Evolutionary conservation across 2,113 vertebrate species (phyloP), one percentile per base, ranked within the genome.

Genomic region (Ailuropoda melanoleuca): DNA sequence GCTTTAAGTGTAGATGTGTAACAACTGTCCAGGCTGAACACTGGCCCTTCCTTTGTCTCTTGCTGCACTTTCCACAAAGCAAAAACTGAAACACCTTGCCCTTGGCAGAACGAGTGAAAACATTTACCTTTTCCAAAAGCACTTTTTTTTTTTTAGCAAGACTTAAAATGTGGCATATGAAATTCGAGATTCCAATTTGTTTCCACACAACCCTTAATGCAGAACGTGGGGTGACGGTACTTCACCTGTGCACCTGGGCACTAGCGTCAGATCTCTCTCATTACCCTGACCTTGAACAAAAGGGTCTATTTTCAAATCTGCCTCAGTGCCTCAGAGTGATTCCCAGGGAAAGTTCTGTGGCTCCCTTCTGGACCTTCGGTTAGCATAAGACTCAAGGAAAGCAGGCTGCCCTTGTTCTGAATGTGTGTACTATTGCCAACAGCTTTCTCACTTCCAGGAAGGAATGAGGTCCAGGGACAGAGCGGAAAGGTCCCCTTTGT

Each of bases 371-470:
- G 24, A 46, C 26, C 56, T 84, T 87, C 17, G 0, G 23, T 34
- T 62, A 39, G 50, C 92, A 46, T 34, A n/a, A 72, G 43, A 56
- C 43, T 58, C 31, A 12, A 80, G 87, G 90, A 87, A 50, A 58
- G 17, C 4, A 3, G 29, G 34, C 34, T 50, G 11, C n/a, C 85
- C 43, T 37, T 12, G 14, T 39, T 18, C 77, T 82, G 29, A 72
- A 56, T 11, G 39, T 68, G 21, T 88, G 58, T 37, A 5, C 77
- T 1, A 4, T 17, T 34, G 88, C 93, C 81, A 70, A 58, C 15
- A n/a, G 81, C 31, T 37, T 83, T 87, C 74, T 90, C 90, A 53
- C 77, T 96, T 94, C 80, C 88, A 62, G 90, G 84, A 94, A 98
- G 74, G 70, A 82, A 72, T 34, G 39, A 48, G 56, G 62, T 90